phyloP scores from a whole-genome alignment of 2,113 vertebrate species.

The Lucifuga dentata region DNA sequence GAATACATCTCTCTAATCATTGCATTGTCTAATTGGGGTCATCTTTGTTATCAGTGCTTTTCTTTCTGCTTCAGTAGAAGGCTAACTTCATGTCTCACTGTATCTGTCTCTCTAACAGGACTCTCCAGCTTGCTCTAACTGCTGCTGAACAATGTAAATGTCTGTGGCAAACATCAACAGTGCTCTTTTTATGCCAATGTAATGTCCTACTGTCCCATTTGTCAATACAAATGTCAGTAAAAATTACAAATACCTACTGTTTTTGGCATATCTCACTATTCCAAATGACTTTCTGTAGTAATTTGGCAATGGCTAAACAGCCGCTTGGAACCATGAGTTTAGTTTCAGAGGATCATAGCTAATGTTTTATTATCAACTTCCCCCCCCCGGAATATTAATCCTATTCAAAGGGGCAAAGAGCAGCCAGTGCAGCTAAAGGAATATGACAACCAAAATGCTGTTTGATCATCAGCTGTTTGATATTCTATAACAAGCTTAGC shows the following conservation, averaged over 20 bases:
- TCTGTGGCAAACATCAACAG: conserved; percentile 10
- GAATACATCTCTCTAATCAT: background rate
- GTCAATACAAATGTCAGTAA: too few relatives aligned
- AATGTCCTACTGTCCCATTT: too few relatives aligned
- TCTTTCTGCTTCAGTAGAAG: background rate
- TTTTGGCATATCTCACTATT: too few relatives aligned
- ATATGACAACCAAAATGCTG: conserved; percentile 27
- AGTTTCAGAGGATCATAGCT: too few relatives aligned
- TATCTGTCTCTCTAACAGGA: background rate
- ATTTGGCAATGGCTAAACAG: too few relatives aligned
- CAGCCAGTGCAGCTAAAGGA: background rate
- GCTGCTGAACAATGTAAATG: background rate
- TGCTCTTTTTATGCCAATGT: conserved; percentile 27
- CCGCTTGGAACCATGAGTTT: too few relatives aligned
- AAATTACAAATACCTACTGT: too few relatives aligned
- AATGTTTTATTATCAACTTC: conserved; percentile 10
- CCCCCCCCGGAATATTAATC: background rate
- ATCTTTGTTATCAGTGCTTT: background rate
- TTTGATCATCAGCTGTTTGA: conserved; percentile 46
- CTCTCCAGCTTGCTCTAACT: background rate
- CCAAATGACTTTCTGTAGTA: too few relatives aligned
- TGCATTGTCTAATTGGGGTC: background rate
- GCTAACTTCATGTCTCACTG: background rate
- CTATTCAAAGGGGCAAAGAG: too few relatives aligned
- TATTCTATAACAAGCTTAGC: conserved; percentile 14